phyloP scores from a whole-genome alignment of 2,888 invertebrate species.

The Spilosoma lubricipeda region DNA sequence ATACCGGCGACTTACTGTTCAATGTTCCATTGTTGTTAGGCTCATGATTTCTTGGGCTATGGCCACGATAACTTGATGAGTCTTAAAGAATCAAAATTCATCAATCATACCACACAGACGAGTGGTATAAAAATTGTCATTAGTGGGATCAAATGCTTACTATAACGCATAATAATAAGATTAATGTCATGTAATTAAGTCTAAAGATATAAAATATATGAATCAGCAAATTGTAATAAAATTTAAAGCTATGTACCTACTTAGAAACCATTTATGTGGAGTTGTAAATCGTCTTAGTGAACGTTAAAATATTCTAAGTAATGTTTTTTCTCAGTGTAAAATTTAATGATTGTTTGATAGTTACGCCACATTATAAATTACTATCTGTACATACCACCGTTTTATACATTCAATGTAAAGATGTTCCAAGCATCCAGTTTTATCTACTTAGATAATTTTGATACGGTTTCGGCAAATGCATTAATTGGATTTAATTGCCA shows the following conservation, averaged over 20 bases:
- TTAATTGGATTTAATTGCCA: constrained; percentile 15
- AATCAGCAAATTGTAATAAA: not conserved
- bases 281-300: not conserved
- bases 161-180: too few relatives aligned
- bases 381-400: not conserved
- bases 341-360: not conserved
- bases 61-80: not conserved
- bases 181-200: too few relatives aligned
- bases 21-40: not conserved
- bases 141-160: not conserved
- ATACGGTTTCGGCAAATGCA: constrained; percentile 11
- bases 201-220: too few relatives aligned
- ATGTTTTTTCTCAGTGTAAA: too few relatives aligned
- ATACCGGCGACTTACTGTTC: not conserved
- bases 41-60: not conserved
- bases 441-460: too few relatives aligned
- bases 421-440: not conserved
- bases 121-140: not conserved
- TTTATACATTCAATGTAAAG: not conserved
- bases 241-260: not conserved
- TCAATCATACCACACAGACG: too few relatives aligned
- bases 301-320: not conserved
- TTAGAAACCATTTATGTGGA: too few relatives aligned
- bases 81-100: not conserved
- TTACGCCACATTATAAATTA: not conserved